These are phyloP conservation scores for Mycalesis mineus DNA, from an alignment of 2,888 invertebrate genomes.

Conservation along the genomic window DNA sequence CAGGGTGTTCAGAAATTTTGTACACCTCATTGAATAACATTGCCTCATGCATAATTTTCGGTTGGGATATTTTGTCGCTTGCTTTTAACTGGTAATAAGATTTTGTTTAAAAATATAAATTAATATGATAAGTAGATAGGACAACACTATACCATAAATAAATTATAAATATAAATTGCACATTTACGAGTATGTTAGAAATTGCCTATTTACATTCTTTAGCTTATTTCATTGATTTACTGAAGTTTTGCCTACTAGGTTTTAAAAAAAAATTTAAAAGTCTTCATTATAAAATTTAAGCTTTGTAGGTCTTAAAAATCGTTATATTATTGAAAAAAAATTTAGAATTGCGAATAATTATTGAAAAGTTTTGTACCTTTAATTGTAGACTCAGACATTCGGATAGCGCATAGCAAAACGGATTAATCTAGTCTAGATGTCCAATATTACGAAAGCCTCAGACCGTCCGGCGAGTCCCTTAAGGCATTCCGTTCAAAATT, in stretches of 20 bases:
- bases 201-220: no score
- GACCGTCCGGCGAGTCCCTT: conserved; percentile 43
- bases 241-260: no score
- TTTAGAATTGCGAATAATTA: no score
- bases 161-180: no score
- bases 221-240: no score
- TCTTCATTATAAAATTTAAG: no score
- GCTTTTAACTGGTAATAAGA: conserved; percentile 22
- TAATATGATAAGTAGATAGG: no score
- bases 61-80: conserved; percentile 35
- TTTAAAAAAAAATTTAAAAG: no score
- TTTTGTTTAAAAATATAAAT: background rate
- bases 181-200: no score
- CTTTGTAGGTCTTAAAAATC: no score
- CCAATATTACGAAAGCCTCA: conserved; percentile 33
- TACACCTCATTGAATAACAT: conserved; percentile 75
- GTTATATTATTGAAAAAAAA: no score
- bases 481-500: conserved; percentile 45
- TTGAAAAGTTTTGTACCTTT: background rate
- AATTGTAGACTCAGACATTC: conserved; percentile 19
- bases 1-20: conserved; percentile 50
- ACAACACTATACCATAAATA: no score
- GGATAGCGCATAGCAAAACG: conserved; percentile 44
- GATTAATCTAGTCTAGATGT: conserved; percentile 44
- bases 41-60: conserved; percentile 73